Base-by-base conservation (phyloP, 2,113 vertebrate genomes). In the Malaclemys terrapin region DNA sequence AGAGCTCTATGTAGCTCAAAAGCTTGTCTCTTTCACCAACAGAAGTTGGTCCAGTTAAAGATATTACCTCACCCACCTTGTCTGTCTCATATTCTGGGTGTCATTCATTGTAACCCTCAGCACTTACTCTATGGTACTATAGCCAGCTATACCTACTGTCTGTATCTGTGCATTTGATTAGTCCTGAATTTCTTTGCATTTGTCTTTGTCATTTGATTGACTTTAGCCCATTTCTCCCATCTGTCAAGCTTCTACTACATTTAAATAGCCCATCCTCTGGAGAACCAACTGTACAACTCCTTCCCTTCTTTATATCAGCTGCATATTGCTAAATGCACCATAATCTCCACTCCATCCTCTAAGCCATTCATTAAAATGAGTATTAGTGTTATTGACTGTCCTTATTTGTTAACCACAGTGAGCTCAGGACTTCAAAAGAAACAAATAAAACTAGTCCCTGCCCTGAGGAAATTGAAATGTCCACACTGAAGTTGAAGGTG, bases 151-250 rank as follows among this genome's bases (percentile, higher is more conserved):
- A 76, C 38, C 96, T 56, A 89, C 82, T 53, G 76, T 62, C 78
- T 94, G 84, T 20, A 10, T 79, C n/a, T 53, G 14, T 79, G 42
- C 52, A 85, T 84, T 89, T 88, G 35, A 87, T 89, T 86, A 89
- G 72, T 87, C 53, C 85, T 52, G 8, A 79, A 90, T 42, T 47
- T 90, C 9, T 79, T 94, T 59, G 17, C 56, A 31, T 88, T 69
- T 79, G 89, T 56, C 94, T 80, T 87, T 94, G n/a, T 81, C 79
- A 59, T 57, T 6, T 85, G 75, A n/a, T 24, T 91, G 59, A 89
- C 90, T 93, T 92, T 80, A 91, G 27, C 89, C 4, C 22, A 89
- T 87, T 94, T 82, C 94, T 94, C 49, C n/a, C 93, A 84, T 24
- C 8, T 56, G 54, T 79, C 59, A 82, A 93, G 50, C 5, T 90